Conservation (phyloP, 2,113 vertebrate genomes). For the Myiozetetes cayanensis region DNA sequence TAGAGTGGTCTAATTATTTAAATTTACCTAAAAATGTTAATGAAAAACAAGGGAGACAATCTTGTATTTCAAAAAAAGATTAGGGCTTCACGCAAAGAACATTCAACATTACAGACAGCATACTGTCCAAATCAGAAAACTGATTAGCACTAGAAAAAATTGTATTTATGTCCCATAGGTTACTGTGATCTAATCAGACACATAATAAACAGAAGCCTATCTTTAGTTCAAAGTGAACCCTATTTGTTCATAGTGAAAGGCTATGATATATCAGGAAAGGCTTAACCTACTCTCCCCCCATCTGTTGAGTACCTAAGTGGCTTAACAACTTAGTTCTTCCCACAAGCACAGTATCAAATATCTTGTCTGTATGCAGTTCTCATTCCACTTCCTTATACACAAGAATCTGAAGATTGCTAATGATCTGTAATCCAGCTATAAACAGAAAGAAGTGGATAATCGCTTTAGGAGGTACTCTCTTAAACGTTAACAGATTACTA, state of each 20-base stretch:
- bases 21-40: neutral
- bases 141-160: neutral
- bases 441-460: slow-evolving; percentile 30
- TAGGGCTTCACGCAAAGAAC: neutral
- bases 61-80: neutral
- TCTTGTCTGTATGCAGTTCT: neutral
- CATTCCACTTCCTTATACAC: neutral
- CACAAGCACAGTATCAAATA: neutral
- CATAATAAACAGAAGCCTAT: neutral
- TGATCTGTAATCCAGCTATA: slow-evolving; percentile 50
- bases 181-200: neutral
- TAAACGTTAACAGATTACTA: neutral
- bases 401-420: slow-evolving; percentile 21
- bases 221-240: neutral
- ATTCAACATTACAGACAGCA: neutral
- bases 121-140: neutral
- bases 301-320: slow-evolving; percentile 35
- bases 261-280: neutral
- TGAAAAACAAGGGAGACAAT: rapidly evolving
- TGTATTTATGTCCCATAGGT: neutral
- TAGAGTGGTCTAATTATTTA: neutral
- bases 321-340: slow-evolving; percentile 29
- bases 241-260: neutral
- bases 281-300: neutral
- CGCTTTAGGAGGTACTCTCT: neutral